Conservation (phyloP, 2,113 vertebrate species). For the Hirundichthys speculiger region DNA sequence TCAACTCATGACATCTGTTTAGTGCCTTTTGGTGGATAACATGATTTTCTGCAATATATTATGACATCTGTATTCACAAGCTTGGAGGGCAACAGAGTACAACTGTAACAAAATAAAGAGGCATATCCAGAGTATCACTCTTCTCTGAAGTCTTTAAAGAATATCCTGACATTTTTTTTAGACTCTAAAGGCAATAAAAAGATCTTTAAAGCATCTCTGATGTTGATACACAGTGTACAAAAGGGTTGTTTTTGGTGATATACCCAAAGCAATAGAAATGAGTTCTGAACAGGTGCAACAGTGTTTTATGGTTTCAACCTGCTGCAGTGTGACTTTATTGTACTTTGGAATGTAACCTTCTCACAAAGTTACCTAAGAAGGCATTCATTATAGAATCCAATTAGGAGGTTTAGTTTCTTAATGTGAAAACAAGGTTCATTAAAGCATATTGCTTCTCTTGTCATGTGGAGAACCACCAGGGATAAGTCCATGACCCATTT, state of each 20-base stretch:
- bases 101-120: too few relatives aligned
- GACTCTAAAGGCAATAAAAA: conserved; percentile 5
- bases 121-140: too few relatives aligned
- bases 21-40: too few relatives aligned
- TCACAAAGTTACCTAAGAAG: conserved; percentile 4
- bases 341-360: background rate
- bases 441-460: conserved; percentile 40
- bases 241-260: conserved; percentile 1
- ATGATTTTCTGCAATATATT: too few relatives aligned
- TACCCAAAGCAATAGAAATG: background rate
- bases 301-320: background rate
- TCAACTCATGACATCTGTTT: too few relatives aligned
- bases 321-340: background rate
- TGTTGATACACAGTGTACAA: conserved; percentile 15
- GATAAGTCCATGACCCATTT: conserved; percentile 54
- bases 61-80: too few relatives aligned
- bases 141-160: too few relatives aligned
- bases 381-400: conserved; percentile 37
- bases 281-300: background rate
- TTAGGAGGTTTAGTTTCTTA: conserved; percentile 38
- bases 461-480: conserved; percentile 37
- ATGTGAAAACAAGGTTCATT: conserved; percentile 45
- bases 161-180: too few relatives aligned
- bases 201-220: conserved; percentile 21
- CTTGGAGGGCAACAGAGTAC: too few relatives aligned